Evolutionary conservation across 2,797 vertebrate genomes (phyloP), one percentile per base, ranked within the genome.

Genomic region (Syndactyla subalaris): DNA sequence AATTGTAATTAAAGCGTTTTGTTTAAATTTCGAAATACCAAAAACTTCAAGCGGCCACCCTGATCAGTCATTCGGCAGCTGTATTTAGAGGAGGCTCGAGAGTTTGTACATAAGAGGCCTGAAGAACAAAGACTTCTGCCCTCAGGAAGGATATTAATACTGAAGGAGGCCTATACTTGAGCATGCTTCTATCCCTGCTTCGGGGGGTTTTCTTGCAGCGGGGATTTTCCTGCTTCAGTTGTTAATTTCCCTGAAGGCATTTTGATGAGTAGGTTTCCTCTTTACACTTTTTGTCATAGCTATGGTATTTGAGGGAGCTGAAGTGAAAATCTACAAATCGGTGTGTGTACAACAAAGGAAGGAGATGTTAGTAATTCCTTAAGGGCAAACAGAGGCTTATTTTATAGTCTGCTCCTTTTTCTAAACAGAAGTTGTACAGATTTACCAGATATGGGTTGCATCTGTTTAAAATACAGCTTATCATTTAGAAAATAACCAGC

Each of bases 191-290:
- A 58, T 54, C 32, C 36, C 24, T 65, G 59, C 81, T 93, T 52
- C 61, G 36, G 87, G 82, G 75, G 89, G 89, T 94, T 92, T 96
- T 95, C 76, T 92, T 94, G 72, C 93, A 96, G 75, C 0, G 0
- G 78, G 87, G 91, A 91, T 96, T 96, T 95, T 94, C 95, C 89
- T 66, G 65, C 78, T 91, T 85, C 66, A 81, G 61, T 91, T 93
- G 36, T 72, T 91, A 41, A 75, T 74, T 89, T 93, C 41, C 72
- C 87, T 75, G 66, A 63, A 68, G 84, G 78, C 48, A 55, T 88
- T 93, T 77, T 89, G 72, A 88, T 72, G 65, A 78, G 70, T 22
- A 7, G 4, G 36, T 73, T 88, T 85, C 59, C 74, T 85, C 68
- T 86, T 93, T 43, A 74, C 54, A 59, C 51, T 77, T 93, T 84